Evolutionary conservation across 2,797 vertebrate genomes (phyloP).

Genomic region (Morus bassanus): DNA sequence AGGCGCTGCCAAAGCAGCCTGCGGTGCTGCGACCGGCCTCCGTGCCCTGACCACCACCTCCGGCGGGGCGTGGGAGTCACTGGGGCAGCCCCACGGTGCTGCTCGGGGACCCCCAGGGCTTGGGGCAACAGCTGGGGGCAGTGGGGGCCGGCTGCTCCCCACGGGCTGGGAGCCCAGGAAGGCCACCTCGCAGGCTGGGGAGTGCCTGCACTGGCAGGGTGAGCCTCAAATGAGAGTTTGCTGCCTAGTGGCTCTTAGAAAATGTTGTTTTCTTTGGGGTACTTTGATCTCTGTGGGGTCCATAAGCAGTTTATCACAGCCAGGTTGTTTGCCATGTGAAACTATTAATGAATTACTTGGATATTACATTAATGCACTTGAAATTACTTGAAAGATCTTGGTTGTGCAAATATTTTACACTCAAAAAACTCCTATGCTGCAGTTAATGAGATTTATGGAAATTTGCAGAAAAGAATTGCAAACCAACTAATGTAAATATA

Average conservation of each 20-base stretch:
- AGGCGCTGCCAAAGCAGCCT: not conserved
- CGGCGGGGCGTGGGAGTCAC: fast-evolving
- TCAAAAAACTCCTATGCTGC: not conserved
- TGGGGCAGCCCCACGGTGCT: too few species aligned
- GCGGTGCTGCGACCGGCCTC: fast-evolving
- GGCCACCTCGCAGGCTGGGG: fast-evolving
- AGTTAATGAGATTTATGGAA: not conserved
- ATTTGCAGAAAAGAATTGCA: not conserved
- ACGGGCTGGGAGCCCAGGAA: fast-evolving
- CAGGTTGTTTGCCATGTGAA: not conserved
- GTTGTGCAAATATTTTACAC: not conserved
- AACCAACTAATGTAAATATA: not conserved
- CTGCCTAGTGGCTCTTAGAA: not conserved
- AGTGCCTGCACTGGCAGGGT: fast-evolving
- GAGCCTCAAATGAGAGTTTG: not conserved
- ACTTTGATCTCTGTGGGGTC: not conserved
- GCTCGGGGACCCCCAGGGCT: fast-evolving
- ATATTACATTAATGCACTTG: not conserved
- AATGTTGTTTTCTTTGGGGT: not conserved
- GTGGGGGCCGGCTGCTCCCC: fast-evolving
- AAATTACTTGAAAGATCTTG: not conserved
- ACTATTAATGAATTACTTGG: not conserved
- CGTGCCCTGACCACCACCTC: fast-evolving
- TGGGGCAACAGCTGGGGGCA: not conserved
- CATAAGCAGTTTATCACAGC: not conserved